phyloP scores from a whole-genome alignment of 2,888 invertebrate genomes.

The Temnothorax rugatulus region DNA sequence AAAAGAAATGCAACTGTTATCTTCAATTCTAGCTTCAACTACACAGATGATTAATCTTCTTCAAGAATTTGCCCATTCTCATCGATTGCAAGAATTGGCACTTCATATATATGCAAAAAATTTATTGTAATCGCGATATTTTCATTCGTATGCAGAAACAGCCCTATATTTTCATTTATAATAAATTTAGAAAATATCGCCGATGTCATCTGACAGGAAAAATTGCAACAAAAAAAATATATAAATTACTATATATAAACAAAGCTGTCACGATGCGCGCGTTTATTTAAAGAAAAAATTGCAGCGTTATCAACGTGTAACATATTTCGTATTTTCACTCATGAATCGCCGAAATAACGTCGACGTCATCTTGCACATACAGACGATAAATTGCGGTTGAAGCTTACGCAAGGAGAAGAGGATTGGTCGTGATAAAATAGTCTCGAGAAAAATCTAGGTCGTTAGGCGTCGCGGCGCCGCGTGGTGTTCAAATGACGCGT shows the following conservation, averaged over 20 bases:
- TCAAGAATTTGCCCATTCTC: neutral
- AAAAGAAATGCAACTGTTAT: neutral
- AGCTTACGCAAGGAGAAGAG: slow-evolving; percentile 58
- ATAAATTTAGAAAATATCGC: neutral
- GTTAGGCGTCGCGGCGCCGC: slow-evolving; percentile 60
- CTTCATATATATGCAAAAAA: neutral
- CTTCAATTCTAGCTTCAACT: neutral
- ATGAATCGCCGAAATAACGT: slow-evolving; percentile 44
- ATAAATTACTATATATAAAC: slow-evolving; percentile 12
- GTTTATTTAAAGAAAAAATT: slow-evolving; percentile 28
- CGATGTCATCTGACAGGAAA: neutral
- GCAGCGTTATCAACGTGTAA: slow-evolving; percentile 33
- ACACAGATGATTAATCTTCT: neutral
- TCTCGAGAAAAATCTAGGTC: slow-evolving; percentile 65
- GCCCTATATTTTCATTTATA: neutral
- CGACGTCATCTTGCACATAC: slow-evolving; percentile 50
- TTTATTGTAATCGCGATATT: neutral
- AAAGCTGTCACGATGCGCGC: too few relatives aligned
- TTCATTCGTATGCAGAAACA: neutral
- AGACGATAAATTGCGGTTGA: slow-evolving; percentile 62
- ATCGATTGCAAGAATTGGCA: neutral
- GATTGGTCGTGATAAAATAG: slow-evolving; percentile 62
- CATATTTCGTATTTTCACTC: slow-evolving; percentile 33
- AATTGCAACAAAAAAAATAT: neutral
- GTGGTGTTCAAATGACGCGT: slow-evolving; percentile 50